These are phyloP conservation scores for Parnassius glacialis DNA, from an alignment of 2,888 invertebrate species.

Conservation along the genomic window DNA sequence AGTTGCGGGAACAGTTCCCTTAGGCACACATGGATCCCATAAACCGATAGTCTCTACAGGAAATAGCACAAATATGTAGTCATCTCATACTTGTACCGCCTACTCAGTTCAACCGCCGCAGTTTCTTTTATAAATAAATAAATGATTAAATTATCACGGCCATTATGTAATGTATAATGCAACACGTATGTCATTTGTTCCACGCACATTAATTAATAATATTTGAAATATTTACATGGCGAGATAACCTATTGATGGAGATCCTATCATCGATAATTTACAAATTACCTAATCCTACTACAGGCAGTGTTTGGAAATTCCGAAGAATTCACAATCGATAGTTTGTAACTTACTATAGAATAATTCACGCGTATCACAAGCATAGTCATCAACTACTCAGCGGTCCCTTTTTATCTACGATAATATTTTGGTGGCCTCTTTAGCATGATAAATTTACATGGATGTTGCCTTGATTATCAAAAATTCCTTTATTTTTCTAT, in stretches of 20 bases:
- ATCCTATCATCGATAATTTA: conserved; percentile 10
- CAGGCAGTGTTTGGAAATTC: conserved; percentile 10
- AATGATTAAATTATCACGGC: no score
- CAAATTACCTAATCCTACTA: conserved; percentile 6
- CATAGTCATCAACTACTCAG: conserved; percentile 1
- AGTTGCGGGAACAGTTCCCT: no score
- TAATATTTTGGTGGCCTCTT: conserved; percentile 26
- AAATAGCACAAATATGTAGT: no score
- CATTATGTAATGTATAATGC: no score
- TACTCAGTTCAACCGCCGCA: no score
- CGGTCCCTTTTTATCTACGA: conserved; percentile 25
- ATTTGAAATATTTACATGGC: conserved; percentile 5
- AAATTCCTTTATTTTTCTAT: no score
- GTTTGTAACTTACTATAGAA: neutral
- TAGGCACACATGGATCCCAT: no score
- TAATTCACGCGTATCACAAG: neutral
- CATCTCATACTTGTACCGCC: no score
- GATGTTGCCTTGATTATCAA: no score
- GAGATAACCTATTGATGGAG: conserved; percentile 7
- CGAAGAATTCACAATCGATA: neutral
- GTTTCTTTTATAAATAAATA: no score
- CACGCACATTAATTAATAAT: neutral
- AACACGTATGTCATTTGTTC: conserved; percentile 10
- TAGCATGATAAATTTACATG: neutral
- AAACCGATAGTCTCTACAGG: no score